A percentile compares a stretch with the other conserved stretches of the same genome.
Evolutionary conservation across 2,888 invertebrate genomes (phyloP).

Genomic region (Fragum fragum): DNA sequence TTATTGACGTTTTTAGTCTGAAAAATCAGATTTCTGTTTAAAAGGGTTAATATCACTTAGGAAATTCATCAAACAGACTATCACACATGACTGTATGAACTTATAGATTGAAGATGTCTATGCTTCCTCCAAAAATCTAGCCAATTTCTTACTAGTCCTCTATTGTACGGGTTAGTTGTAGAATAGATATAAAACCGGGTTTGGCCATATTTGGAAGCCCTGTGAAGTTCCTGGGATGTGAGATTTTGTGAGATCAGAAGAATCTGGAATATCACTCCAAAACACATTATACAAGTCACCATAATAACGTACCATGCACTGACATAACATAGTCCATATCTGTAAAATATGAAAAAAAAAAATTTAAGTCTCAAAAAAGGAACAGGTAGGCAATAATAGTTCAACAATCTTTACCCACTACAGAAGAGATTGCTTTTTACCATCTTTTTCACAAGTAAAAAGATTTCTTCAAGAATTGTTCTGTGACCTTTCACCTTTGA

Average conservation of each 20-base stretch:
- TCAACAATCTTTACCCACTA: no score
- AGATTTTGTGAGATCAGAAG: constrained; percentile 84
- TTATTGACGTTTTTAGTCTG: no score
- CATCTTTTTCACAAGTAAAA: no score
- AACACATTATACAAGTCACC: constrained; percentile 72
- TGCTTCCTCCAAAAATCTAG: constrained; percentile 69
- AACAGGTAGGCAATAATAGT: no score
- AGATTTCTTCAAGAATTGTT: no score
- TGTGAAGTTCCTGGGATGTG: constrained; percentile 84
- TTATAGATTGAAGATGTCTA: constrained; percentile 21
- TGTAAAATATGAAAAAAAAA: constrained; percentile 37
- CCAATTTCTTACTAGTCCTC: constrained; percentile 83
- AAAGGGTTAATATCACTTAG: no score
- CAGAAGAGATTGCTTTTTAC: no score
- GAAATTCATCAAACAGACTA: no score
- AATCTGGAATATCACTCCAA: constrained; percentile 81
- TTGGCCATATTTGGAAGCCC: constrained; percentile 70
- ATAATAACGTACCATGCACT: constrained; percentile 78
- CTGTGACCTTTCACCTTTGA: no score
- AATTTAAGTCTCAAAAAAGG: no score
- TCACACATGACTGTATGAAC: constrained; percentile 13
- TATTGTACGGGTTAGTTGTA: constrained; percentile 77
- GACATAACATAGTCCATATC: constrained; percentile 82
- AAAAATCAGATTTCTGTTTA: no score
- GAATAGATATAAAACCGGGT: constrained; percentile 69